phyloP scores from a whole-genome alignment of 2,797 vertebrate species.

The Ctenosaura bakeri region DNA sequence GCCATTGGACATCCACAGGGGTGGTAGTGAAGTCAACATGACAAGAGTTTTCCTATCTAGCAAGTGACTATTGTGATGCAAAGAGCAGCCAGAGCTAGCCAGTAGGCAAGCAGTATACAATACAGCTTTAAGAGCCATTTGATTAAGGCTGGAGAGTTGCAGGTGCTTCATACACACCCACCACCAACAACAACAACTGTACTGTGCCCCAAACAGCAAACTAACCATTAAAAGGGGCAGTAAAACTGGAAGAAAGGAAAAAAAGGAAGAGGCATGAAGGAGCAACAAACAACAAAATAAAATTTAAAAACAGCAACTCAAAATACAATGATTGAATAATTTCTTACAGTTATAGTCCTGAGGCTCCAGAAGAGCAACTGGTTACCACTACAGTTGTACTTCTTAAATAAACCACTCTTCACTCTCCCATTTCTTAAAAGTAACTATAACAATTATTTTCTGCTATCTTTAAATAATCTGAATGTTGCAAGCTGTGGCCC shows the following conservation, averaged over 20 bases:
- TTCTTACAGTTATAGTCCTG: too few species aligned
- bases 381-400: background rate
- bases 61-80: background rate
- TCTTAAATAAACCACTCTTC: too few species aligned
- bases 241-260: background rate
- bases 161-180: background rate
- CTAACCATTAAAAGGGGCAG: background rate
- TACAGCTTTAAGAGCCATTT: background rate
- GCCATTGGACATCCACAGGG: background rate
- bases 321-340: background rate
- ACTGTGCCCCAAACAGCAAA: background rate
- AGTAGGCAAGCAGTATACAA: background rate
- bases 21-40: background rate
- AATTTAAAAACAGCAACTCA: background rate
- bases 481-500: too few species aligned
- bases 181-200: background rate
- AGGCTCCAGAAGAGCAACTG: too few species aligned
- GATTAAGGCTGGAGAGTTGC: background rate
- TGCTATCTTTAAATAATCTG: too few species aligned
- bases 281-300: background rate
- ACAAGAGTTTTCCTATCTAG: background rate
- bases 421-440: too few species aligned
- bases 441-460: too few species aligned
- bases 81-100: background rate
- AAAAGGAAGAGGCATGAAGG: background rate